These are phyloP conservation scores for Crypturellus undulatus DNA, from an alignment of 2,113 vertebrate species.

Conservation along the genomic window DNA sequence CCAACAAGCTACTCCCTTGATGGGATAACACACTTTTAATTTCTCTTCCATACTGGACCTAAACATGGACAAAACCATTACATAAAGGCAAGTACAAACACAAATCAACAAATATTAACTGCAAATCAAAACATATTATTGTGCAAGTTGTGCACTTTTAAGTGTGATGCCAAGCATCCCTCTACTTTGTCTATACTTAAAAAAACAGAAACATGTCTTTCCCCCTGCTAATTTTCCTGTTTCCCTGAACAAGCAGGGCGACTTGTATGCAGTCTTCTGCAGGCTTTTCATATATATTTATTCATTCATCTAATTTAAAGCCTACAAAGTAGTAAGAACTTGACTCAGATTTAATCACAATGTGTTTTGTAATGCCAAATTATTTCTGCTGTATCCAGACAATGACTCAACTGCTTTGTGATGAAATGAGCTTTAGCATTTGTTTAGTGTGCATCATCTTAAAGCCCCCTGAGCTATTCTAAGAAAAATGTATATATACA, in stretches of 20 bases:
- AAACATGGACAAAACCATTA: conserved; percentile 60
- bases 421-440: neutral
- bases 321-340: neutral
- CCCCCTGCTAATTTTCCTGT: neutral
- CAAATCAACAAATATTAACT: neutral
- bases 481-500: neutral
- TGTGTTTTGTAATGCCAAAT: neutral
- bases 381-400: neutral
- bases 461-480: neutral
- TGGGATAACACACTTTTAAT: conserved; percentile 71
- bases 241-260: neutral
- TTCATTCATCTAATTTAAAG: neutral
- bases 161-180: neutral
- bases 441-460: neutral
- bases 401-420: neutral
- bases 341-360: neutral
- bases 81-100: neutral
- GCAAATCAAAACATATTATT: neutral
- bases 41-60: conserved; percentile 80
- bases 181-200: neutral
- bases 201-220: neutral
- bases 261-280: neutral
- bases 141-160: neutral
- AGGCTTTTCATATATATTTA: neutral
- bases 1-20: conserved; percentile 52